Evolutionary conservation across 2,113 vertebrate species (phyloP).

Genomic region (Monarcha castaneiventris): DNA sequence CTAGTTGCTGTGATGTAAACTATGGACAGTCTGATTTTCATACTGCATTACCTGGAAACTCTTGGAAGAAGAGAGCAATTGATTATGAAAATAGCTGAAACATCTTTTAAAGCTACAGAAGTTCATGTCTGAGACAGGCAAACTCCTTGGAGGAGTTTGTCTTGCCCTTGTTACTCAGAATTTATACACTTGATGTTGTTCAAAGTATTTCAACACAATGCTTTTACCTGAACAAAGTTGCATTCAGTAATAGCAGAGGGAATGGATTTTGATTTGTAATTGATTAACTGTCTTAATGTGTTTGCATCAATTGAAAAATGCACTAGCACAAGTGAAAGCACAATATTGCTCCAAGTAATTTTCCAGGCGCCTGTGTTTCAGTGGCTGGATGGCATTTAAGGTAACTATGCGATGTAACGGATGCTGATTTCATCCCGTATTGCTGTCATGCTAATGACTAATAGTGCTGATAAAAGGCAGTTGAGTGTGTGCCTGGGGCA

Average conservation of each 20-base stretch:
- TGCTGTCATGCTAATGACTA: constrained; percentile 56
- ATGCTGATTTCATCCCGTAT: constrained; percentile 56
- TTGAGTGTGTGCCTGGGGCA: constrained; percentile 46
- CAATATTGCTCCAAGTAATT: constrained; percentile 62
- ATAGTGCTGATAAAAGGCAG: constrained; percentile 49
- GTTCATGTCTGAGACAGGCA: neutral
- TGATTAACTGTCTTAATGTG: constrained; percentile 62
- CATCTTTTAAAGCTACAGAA: neutral
- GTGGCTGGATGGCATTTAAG: constrained; percentile 54
- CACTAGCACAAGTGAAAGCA: neutral
- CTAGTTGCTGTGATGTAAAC: neutral
- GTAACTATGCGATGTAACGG: constrained; percentile 15
- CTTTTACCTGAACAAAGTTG: neutral
- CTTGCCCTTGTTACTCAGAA: neutral
- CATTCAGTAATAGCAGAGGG: constrained; percentile 35
- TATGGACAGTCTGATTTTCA: neutral
- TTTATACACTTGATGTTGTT: neutral
- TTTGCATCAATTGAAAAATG: constrained; percentile 51
- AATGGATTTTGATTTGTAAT: constrained; percentile 66
- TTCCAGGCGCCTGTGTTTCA: constrained; percentile 56
- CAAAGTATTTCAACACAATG: neutral
- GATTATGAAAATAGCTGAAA: neutral
- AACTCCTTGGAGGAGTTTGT: neutral
- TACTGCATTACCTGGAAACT: neutral
- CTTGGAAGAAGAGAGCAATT: neutral